Base-by-base conservation (phyloP, 2,888 invertebrate species). In the Cenopis cana region DNA sequence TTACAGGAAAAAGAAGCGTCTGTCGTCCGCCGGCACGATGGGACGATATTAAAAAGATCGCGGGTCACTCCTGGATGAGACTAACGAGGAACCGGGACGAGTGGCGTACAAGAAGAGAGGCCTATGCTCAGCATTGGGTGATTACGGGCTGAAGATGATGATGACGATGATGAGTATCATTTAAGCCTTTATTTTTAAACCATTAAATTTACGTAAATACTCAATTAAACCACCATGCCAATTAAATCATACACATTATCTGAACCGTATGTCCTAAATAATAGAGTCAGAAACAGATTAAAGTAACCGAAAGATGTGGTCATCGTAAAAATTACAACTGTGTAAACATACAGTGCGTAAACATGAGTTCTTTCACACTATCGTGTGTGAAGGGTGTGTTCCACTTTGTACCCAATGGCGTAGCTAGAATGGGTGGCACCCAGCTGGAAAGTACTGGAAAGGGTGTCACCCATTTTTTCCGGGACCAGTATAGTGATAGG, bases 311-410 rank as follows among this genome's bases (percentile, higher is more conserved):
- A 66, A 24, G 20, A 49, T 3, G 14, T n/a, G 50, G 33, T 11
- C 65, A 52, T 60, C 66, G 61, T 71, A 60, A 55, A 71, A 71
- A 71, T 71, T 61, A 71, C 73, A 73, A 69, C 73, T 73, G 73
- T 66, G 59, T 69, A 73, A 73, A 73, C 55, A 73, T n/a, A 20
- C 10, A 55, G 66, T 61, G 54, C 61, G 68, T 72, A 64, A 69
- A 69, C 72, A 68, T 24, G 24, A 69, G 69, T 73, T 73, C 73
- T 73, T 73, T 73, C 69, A 73, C 73, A 61, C 55, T 68, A 62
- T 71, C 36, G 33, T 70, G 49, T 41, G 60, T n/a, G 5, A 61
- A 33, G 1, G 61, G 55, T 65, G 59, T 36, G 61, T 56, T 61
- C 71, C 18, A 14, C 61, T 61, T 55, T 20, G 38, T n/a, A 50